Evolutionary conservation across 2,888 invertebrate genomes (phyloP).

Genomic region (Ashinkailepas kermadecensis): DNA sequence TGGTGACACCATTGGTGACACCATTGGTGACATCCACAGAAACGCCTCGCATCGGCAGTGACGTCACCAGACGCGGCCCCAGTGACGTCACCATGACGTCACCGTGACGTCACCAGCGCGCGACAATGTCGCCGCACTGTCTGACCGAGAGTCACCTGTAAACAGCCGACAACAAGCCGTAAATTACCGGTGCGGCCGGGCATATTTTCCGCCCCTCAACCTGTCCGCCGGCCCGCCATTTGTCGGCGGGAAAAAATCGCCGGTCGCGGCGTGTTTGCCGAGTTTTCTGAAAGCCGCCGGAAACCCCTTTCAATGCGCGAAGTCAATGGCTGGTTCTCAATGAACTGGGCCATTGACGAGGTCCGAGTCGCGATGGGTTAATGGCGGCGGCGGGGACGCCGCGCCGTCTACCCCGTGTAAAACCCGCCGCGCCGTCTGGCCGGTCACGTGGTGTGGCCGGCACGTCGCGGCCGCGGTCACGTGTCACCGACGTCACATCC

Average conservation of each 20-base stretch:
- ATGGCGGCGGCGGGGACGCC: not conserved
- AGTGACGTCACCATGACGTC: too few relatives aligned
- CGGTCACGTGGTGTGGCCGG: not conserved
- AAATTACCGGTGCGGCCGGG: slow-evolving; percentile 9
- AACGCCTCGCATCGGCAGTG: too few relatives aligned
- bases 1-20: too few relatives aligned
- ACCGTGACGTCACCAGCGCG: too few relatives aligned
- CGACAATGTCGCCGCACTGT: too few relatives aligned
- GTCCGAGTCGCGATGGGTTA: not conserved
- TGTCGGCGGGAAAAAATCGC: not conserved
- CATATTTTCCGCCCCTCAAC: not conserved
- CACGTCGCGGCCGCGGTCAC: not conserved
- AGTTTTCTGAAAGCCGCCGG: not conserved
- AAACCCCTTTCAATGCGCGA: not conserved
- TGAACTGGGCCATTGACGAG: not conserved
- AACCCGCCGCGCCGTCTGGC: not conserved
- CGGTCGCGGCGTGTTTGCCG: not conserved
- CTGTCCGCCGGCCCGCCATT: not conserved
- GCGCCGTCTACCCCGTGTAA: not conserved
- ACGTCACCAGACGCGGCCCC: too few relatives aligned
- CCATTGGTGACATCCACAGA: too few relatives aligned
- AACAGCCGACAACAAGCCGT: not conserved
- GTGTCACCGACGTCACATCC: not conserved
- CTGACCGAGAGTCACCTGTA: not conserved
- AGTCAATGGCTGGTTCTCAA: slow-evolving; percentile 9